Percentiles rank a stretch among this genome's conserved stretches.
These are phyloP conservation scores for Tokudaia muenninki DNA, from an alignment of 2,797 vertebrate genomes.

Conservation along the genomic window DNA sequence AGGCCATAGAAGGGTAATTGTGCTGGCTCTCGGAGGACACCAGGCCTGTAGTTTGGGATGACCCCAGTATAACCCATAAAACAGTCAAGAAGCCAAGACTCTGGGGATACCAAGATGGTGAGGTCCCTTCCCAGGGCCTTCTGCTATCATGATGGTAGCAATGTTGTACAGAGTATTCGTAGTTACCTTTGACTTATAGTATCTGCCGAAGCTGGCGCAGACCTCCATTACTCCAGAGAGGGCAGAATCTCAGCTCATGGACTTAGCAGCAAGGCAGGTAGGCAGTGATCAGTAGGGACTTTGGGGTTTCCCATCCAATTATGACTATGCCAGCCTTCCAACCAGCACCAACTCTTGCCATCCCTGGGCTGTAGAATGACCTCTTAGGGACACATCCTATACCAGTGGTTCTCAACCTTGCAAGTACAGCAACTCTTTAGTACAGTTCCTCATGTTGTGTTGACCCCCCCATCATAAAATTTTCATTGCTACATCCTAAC, in stretches of 20 bases:
- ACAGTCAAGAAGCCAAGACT: background rate
- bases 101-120: background rate
- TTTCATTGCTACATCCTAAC: background rate
- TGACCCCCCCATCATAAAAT: background rate
- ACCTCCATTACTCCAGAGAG: too few species aligned
- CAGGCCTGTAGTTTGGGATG: background rate
- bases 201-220: background rate
- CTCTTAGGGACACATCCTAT: background rate
- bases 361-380: accelerated
- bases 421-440: background rate
- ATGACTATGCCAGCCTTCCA: accelerated
- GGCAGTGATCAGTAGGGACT: background rate
- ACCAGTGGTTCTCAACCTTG: background rate
- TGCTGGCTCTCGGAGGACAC: background rate
- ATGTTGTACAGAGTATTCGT: background rate
- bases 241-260: background rate
- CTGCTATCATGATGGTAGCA: accelerated
- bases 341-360: accelerated
- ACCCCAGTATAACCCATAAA: background rate
- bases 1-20: background rate
- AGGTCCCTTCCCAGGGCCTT: background rate
- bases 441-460: background rate
- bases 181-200: accelerated
- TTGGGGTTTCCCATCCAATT: accelerated
- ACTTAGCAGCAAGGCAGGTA: too few species aligned